A percentile compares a stretch with the other conserved stretches of the same genome.
phyloP scores from a whole-genome alignment of 1,140 invertebrate species.

The Drosophila novamexicana region DNA sequence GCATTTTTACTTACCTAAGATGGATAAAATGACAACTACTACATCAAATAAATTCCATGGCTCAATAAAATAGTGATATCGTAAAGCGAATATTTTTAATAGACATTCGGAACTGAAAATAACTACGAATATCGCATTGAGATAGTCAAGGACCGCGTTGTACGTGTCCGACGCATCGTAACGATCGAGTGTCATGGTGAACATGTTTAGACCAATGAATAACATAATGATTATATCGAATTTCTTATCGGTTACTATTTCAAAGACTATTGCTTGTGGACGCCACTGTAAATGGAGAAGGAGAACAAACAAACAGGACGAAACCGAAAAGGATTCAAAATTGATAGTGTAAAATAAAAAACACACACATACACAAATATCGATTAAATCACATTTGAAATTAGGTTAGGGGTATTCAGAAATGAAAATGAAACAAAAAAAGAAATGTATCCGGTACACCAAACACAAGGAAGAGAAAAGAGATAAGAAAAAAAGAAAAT shows the following conservation, averaged over 20 bases:
- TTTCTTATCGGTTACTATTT: constrained; percentile 98
- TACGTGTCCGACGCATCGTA: constrained; percentile 94
- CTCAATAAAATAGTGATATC: constrained; percentile 99
- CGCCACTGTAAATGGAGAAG: constrained; percentile 90
- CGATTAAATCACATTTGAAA: constrained; percentile 9
- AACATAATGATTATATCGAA: constrained; percentile 99
- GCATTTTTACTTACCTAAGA: constrained; percentile 91
- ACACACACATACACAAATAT: constrained; percentile 9
- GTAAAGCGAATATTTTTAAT: constrained; percentile 98
- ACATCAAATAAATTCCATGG: constrained; percentile 99
- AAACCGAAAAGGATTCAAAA: constrained; percentile 15
- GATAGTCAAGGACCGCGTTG: constrained; percentile 92
- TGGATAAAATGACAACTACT: constrained; percentile 99
- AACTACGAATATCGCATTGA: constrained; percentile 99
- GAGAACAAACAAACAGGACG: constrained; percentile 39
- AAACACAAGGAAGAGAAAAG: constrained; percentile 74
- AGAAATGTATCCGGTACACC: constrained; percentile 11
- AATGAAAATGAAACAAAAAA: too few species aligned
- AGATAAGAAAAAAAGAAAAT: constrained; percentile 73
- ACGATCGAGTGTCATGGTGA: constrained; percentile 99
- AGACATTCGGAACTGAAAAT: constrained; percentile 99
- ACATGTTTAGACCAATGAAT: constrained; percentile 99
- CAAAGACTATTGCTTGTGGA: constrained; percentile 97
- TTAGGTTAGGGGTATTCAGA: constrained; percentile 4
- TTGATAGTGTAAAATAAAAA: constrained; percentile 16